Percentiles rank a stretch among this genome's conserved stretches.
Evolutionary conservation across 2,797 vertebrate species (phyloP).

Genomic region (Sebastes oblongus): DNA sequence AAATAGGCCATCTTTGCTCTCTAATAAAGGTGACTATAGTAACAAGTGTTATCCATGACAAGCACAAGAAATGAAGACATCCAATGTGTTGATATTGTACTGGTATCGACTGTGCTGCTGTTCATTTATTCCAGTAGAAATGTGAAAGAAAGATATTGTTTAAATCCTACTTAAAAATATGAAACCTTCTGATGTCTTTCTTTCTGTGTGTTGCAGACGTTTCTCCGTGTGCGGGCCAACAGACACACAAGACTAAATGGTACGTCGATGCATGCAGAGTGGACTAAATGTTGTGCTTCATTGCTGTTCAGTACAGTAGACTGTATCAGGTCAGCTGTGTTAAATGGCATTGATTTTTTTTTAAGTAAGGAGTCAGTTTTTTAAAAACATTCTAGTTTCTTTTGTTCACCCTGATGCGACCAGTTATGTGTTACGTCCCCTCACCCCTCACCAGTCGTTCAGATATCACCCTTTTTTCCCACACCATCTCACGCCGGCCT

Average conservation of each 20-base stretch:
- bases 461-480: constrained; percentile 54
- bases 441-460: constrained; percentile 21
- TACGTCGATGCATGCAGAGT: constrained; percentile 72
- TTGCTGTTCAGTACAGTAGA: constrained; percentile 14
- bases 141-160: not conserved
- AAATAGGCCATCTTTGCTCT: not conserved
- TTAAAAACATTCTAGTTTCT: not conserved
- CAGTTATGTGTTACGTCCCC: constrained; percentile 37
- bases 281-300: constrained; percentile 24
- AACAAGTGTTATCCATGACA: not conserved
- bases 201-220: constrained; percentile 83
- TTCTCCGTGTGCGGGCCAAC: constrained; percentile 94
- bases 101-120: not conserved
- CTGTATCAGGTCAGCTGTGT: constrained; percentile 6
- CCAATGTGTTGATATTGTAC: not conserved
- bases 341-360: not conserved
- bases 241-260: constrained; percentile 96
- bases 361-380: not conserved
- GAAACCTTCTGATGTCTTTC: not conserved
- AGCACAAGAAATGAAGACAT: not conserved
- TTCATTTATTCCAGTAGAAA: not conserved
- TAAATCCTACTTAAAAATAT: not conserved
- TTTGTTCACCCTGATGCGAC: constrained; percentile 46
- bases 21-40: not conserved
- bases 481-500: constrained; percentile 72